Evolutionary conservation across 2,797 vertebrate genomes (phyloP), one percentile per base, ranked within the genome.

Genomic region (Alectoris magna): DNA sequence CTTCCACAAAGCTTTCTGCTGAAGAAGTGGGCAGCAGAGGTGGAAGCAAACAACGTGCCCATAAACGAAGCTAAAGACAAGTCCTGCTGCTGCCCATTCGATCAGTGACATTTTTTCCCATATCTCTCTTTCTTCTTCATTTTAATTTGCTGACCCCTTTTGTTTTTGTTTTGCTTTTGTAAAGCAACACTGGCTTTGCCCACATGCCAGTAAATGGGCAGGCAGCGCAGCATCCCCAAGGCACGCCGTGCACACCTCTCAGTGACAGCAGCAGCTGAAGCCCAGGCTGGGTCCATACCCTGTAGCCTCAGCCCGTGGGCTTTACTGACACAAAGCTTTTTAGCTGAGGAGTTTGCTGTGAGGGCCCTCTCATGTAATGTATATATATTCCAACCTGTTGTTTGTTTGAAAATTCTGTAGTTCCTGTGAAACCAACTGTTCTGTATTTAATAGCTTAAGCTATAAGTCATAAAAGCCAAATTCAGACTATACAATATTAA

Each of bases 361-460:
- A 87, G 44, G 53, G 83, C 49, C 69, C 46, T 85, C 21, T 55
- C 36, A 26, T 4, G 1, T 24, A 77, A 89, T 17, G 11, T 39
- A 69, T 62, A 69, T 55, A 49, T 55, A 69, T 36, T 66, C 49
- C 72, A 68, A 56, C 11, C 53, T 49, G 34, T 80, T 74, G 69
- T 66, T 93, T 92, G 87, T 83, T 92, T 92, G 75, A 63, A 93
- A 89, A 67, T 71, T 11, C 29, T 26, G 13, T 14, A 18, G 67
- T 43, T 93, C 67, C 78, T 67, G 63, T 70, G 39, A 95, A 90
- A 67, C 7, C 49, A 67, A 95, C 63, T 86, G 46, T 63, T 84
- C 73, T 67, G 11, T 38, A 81, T 81, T 84, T 90, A 86, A 86
- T 22, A 81, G 53, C 56, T 88, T 75, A 81, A 88, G 43, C 68